phyloP scores from a whole-genome alignment of 2,888 invertebrate genomes.

The Perithous albicinctus region DNA sequence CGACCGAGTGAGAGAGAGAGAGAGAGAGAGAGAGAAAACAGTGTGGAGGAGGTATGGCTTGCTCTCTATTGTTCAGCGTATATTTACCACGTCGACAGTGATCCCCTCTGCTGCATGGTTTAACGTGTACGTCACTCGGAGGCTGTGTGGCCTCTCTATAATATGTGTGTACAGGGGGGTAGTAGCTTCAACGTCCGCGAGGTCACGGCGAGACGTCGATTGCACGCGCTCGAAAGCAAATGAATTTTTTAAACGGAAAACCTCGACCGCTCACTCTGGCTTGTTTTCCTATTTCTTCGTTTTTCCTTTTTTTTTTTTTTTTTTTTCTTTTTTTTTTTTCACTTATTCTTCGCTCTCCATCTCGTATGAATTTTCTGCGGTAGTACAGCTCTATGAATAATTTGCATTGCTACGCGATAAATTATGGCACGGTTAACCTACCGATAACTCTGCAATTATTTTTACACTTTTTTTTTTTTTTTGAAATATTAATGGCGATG shows the following conservation, averaged over 20 bases:
- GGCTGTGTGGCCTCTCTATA: constrained; percentile 17
- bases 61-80: constrained; percentile 42
- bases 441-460: background rate
- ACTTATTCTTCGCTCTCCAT: background rate
- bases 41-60: background rate
- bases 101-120: constrained; percentile 33
- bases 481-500: no score
- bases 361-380: constrained; percentile 20
- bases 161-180: constrained; percentile 29
- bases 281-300: no score
- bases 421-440: constrained; percentile 10
- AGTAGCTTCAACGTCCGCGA: constrained; percentile 40
- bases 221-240: constrained; percentile 47
- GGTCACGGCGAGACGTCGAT: constrained; percentile 65
- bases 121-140: constrained; percentile 37
- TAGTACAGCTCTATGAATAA: constrained; percentile 8
- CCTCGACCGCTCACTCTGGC: constrained; percentile 59
- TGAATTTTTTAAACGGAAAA: constrained; percentile 66
- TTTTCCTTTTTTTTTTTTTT: constrained; percentile 35
- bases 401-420: background rate
- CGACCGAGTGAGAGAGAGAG: no score
- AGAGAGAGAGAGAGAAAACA: no score
- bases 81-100: constrained; percentile 51
- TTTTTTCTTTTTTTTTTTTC: constrained; percentile 17
- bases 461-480: no score